Evolutionary conservation across 2,888 invertebrate genomes (phyloP).

Genomic region (Cosmia trapezina): DNA sequence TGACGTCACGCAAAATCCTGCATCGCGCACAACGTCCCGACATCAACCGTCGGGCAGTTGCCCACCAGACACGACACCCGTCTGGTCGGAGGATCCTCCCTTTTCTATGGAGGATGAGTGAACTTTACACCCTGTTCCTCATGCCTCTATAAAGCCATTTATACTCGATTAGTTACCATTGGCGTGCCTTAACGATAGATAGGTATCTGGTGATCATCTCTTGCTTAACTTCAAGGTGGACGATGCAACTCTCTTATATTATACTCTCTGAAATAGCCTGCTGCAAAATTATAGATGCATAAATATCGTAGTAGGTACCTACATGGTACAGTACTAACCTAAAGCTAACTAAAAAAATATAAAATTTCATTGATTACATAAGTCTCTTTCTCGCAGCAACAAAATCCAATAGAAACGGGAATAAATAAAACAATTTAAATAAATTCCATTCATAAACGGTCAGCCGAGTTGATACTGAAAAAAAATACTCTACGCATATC

Average conservation of each 20-base stretch:
- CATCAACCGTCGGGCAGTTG: too few species aligned
- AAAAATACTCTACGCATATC: constrained; percentile 55
- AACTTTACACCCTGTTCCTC: too few species aligned
- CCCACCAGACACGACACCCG: too few species aligned
- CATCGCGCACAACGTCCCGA: too few species aligned
- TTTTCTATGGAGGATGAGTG: too few species aligned
- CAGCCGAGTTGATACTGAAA: constrained; percentile 57
- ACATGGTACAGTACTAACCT: not conserved
- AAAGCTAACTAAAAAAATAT: not conserved
- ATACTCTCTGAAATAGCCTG: not conserved
- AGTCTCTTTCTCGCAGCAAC: constrained; percentile 18
- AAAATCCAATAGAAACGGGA: constrained; percentile 38
- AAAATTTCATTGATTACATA: not conserved
- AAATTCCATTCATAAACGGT: constrained; percentile 61
- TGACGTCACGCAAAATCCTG: too few species aligned
- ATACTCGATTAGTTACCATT: not conserved
- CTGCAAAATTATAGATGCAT: not conserved
- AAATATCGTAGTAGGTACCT: too few species aligned
- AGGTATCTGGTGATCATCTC: not conserved
- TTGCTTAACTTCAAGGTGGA: not conserved
- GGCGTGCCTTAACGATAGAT: too few species aligned
- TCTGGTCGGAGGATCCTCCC: too few species aligned
- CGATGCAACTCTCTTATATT: not conserved
- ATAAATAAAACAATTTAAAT: constrained; percentile 63
- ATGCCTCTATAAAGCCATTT: too few species aligned